Evolutionary conservation across 2,113 vertebrate genomes (phyloP), one percentile per base, ranked within the genome.

Genomic region (Taxidea taxus): DNA sequence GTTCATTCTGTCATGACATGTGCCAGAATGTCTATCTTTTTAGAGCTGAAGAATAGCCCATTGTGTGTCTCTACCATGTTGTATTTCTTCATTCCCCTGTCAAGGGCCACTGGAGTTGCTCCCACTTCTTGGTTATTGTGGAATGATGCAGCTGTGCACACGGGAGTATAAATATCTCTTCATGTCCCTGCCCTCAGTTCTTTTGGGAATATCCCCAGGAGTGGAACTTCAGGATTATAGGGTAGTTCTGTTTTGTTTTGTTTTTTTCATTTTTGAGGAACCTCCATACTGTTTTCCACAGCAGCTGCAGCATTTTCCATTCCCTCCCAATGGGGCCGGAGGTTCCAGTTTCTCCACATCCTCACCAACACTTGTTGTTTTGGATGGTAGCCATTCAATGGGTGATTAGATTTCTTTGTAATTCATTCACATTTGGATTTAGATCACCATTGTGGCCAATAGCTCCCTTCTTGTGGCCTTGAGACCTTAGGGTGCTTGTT

Each of bases 51-150:
- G 37, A 15, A 58, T 12, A 66, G 20, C 66, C 68, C 9, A 0
- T 8, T 16, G 16, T n/a, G 1, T 21, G 37, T 2, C 11, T 27
- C 18, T 1, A 20, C 31, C 47, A 9, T 27, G 3, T 42, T 44
- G 23, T 66, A 39, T 27, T 21, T 58, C 9, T 29, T 39, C 31
- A 1, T 34, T 8, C 75, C 6, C 60, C 34, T 29, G n/a, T 15
- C 14, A 5, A 2, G 5, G 44, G 39, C 31, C 44, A 31, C 15
- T 15, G 15, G 20, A 12, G 20, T 5, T 15, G 25, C 12, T 25
- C 20, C 84, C 3, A 34, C 70, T 80, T 72, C 58, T 21, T 4
- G 37, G 31, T 49, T 85, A 1, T 20, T 68, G 29, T 75, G 47
- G 47, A 92, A 11, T 3, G 66, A 9, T 18, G 54, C 14, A 27